Base-by-base conservation (phyloP, 2,113 vertebrate genomes). In the Megaceryle torquata region DNA sequence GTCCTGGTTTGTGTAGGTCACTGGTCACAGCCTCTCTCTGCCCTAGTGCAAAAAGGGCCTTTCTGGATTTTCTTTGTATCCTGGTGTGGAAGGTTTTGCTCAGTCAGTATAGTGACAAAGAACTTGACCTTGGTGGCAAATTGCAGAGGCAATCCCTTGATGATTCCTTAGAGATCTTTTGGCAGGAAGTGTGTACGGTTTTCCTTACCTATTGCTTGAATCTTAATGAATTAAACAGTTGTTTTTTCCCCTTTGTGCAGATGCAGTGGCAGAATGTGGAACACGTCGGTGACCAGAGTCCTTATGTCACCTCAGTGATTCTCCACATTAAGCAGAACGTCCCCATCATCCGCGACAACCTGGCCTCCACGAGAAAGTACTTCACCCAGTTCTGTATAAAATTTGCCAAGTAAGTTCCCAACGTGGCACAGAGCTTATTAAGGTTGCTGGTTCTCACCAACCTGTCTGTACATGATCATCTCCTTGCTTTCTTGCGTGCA, bases 231-330 rank as follows among this genome's bases (percentile, higher is more conserved):
- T 61, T 91, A 51, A 95, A 29, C 89, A 91, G 63, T 85, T 57
- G 25, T 35, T 65, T 57, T 93, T 76, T 67, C 39, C 72, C 53
- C 59, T 91, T n/a, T 8, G 79, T 97, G 88, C 97, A 99, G 99
- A 99, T 99, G 99, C 99, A 99, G 61, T 99, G 99, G 99, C 99
- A 99, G 97, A 99, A 99, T 4, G 99, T 99, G 96, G 99, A 99
- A 46, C 99, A 99, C 1, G 99, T 99, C 7, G 99, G 99, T 18
- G 99, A 99, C 97, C 99, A 99, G 98, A 99, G 99, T 95, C 99
- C 99, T 31, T 99, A 99, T 13, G 99, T 99, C 94, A 99, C 99
- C 35, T 99, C 99, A 2, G 99, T 99, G 95, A 99, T 99, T 97
- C 98, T 99, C 86, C 99, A 99, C 97, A 99, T 99, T 33, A 99